These are phyloP conservation scores for Etia nguti DNA, from an alignment of 2,113 vertebrate genomes.

Conservation along the genomic window DNA sequence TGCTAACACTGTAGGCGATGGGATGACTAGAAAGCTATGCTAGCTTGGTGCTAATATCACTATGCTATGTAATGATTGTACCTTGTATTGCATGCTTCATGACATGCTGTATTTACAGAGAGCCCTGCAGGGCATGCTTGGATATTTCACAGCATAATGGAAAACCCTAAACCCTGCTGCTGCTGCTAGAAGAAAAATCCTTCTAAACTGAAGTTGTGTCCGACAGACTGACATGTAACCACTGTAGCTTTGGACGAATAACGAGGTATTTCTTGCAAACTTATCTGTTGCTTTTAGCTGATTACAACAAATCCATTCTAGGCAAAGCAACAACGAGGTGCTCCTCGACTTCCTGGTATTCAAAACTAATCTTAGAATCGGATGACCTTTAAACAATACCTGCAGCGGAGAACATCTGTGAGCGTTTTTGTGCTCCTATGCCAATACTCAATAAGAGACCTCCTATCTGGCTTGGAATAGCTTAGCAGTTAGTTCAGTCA, in stretches of 20 bases:
- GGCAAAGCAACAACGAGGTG: background rate
- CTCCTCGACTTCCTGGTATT: background rate
- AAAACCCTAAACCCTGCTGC: background rate
- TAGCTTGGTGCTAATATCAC: background rate
- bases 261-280: background rate
- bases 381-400: constrained; percentile 2
- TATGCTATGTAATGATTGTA: background rate
- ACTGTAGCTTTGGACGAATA: background rate
- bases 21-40: background rate
- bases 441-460: constrained; percentile 18
- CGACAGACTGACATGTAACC: background rate
- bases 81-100: background rate
- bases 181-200: background rate
- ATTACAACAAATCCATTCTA: background rate
- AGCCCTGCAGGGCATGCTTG: background rate
- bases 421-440: constrained; percentile 11
- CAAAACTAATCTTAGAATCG: background rate
- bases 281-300: background rate
- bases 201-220: background rate
- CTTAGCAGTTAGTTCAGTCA: background rate
- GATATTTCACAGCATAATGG: background rate
- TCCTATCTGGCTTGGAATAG: constrained; percentile 27
- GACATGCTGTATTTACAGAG: background rate
- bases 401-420: constrained; percentile 2
- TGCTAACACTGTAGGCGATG: background rate